Percentiles rank a stretch among this genome's conserved stretches.
Conservation (phyloP, 2,888 invertebrate genomes). For the Drosophila koepferae region DNA sequence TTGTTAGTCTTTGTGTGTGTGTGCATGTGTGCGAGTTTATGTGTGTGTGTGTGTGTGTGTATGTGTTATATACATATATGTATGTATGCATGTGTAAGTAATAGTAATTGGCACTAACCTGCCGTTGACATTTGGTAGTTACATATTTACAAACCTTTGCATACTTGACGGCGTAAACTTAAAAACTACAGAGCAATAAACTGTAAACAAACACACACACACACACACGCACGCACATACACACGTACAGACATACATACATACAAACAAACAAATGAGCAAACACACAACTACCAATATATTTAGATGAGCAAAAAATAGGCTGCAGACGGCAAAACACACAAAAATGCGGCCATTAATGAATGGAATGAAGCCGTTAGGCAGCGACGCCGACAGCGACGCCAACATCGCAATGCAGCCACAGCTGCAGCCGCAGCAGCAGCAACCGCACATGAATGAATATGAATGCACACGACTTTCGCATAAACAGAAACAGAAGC, state of each 20-base stretch:
- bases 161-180: constrained; percentile 52
- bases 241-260: constrained; percentile 29
- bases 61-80: constrained; percentile 6
- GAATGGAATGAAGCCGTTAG: constrained; percentile 66
- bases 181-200: constrained; percentile 52
- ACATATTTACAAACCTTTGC: constrained; percentile 73
- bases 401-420: constrained; percentile 34
- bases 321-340: constrained; percentile 52
- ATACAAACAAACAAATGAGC: constrained; percentile 55
- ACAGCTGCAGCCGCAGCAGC: constrained; percentile 30
- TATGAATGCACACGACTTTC: constrained; percentile 61
- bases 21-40: not conserved
- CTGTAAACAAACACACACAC: constrained; percentile 30
- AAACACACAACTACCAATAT: constrained; percentile 34
- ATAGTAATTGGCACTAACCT: constrained; percentile 47
- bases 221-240: constrained; percentile 5
- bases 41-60: not conserved
- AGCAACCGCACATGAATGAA: constrained; percentile 66
- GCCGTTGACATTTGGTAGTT: constrained; percentile 34
- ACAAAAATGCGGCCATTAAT: constrained; percentile 71
- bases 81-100: constrained; percentile 25
- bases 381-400: constrained; percentile 34
- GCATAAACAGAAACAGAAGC: constrained; percentile 46
- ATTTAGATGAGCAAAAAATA: constrained; percentile 41
- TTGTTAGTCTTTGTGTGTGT: constrained; percentile 25